Evolutionary conservation across 2,797 vertebrate species (phyloP).

Genomic region (Amblyraja radiata): DNA sequence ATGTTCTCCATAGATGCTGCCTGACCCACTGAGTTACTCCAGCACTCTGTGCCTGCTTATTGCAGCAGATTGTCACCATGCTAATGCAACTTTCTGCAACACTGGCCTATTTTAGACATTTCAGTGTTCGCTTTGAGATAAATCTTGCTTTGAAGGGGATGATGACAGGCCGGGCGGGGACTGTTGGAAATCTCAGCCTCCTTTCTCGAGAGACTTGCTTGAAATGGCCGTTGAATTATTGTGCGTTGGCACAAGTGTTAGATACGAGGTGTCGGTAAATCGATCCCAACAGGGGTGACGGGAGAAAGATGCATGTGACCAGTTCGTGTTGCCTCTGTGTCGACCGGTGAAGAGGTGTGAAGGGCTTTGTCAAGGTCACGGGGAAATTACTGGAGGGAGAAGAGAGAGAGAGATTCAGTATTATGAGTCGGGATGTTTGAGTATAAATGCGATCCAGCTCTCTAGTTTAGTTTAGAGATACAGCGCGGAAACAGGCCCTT

Average conservation of each 20-base stretch:
- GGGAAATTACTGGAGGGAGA: not conserved
- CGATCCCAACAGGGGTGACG: not conserved
- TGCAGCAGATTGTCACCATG: not conserved
- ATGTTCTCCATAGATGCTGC: too few species aligned
- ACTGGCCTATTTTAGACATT: not conserved
- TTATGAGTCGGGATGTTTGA: too few species aligned
- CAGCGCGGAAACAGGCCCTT: too few species aligned
- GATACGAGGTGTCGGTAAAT: not conserved
- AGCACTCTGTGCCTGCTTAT: too few species aligned
- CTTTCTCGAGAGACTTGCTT: not conserved
- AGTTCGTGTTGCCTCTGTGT: not conserved
- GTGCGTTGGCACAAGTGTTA: not conserved
- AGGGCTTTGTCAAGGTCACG: not conserved
- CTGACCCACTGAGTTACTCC: too few species aligned
- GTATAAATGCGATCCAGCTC: too few species aligned
- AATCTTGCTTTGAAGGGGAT: not conserved
- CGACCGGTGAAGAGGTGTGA: not conserved
- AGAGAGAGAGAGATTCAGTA: not conserved
- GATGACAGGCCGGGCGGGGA: too few species aligned
- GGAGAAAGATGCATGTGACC: not conserved
- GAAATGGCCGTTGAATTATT: not conserved
- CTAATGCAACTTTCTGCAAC: not conserved
- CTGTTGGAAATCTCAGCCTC: not conserved
- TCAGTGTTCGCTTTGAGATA: not conserved
- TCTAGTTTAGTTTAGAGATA: too few species aligned